A percentile compares a stretch with the other conserved stretches of the same genome.
Conservation (phyloP, 2,113 vertebrate species). For the Dissostichus mawsoni region DNA sequence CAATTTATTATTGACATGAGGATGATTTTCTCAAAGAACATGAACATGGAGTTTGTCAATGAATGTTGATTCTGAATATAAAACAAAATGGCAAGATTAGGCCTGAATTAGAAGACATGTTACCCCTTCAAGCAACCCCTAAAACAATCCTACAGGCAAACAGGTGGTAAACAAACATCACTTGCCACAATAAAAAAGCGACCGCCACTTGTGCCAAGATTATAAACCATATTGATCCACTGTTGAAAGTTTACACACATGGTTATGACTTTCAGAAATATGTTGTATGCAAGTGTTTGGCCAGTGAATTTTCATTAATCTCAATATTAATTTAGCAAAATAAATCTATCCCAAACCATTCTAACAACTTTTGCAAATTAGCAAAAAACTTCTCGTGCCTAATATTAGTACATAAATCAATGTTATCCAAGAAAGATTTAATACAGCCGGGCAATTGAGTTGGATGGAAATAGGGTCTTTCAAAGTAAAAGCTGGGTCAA, state of each 20-base stretch:
- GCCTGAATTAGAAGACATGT: background rate
- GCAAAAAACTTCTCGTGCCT: slow-evolving; percentile 1
- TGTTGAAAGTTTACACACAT: background rate
- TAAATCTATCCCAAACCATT: background rate
- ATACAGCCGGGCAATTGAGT: background rate
- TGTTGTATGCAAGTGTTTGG: background rate
- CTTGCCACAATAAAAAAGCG: background rate
- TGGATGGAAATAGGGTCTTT: slow-evolving; percentile 10
- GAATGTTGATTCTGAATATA: background rate
- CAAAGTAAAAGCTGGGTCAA: background rate
- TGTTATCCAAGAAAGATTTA: background rate
- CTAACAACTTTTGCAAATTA: background rate
- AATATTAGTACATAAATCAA: background rate
- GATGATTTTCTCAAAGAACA: slow-evolving; percentile 4
- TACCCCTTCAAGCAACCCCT: background rate
- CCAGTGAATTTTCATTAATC: slow-evolving; percentile 8
- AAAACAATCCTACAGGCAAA: background rate
- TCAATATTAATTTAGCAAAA: slow-evolving; percentile 10
- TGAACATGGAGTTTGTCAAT: slow-evolving; percentile 38
- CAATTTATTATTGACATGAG: slow-evolving; percentile 46
- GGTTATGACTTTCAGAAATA: background rate
- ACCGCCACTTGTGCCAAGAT: background rate
- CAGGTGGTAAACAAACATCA: background rate
- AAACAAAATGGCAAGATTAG: background rate
- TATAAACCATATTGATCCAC: background rate